phyloP scores from a whole-genome alignment of 2,797 vertebrate species.

The Lophius americanus region DNA sequence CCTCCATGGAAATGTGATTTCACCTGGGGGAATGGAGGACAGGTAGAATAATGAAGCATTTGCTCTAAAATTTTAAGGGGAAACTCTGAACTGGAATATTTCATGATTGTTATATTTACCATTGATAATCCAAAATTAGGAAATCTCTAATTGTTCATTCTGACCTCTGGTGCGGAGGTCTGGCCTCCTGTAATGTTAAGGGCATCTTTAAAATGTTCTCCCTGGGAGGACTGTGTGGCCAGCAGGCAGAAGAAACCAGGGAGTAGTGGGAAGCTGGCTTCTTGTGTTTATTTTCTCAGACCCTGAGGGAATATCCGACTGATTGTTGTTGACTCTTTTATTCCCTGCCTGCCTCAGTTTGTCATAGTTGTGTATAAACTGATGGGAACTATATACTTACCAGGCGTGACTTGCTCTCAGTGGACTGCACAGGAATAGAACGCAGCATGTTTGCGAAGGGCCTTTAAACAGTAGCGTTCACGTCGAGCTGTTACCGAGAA shows the following conservation, averaged over 20 bases:
- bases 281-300: slow-evolving; percentile 62
- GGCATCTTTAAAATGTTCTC: slow-evolving; percentile 78
- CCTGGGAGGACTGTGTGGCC: slow-evolving; percentile 61
- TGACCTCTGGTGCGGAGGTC: slow-evolving; percentile 55
- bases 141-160: slow-evolving; percentile 54
- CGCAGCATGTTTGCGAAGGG: slow-evolving; percentile 17
- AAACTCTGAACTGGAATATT: no score
- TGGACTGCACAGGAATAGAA: slow-evolving; percentile 53
- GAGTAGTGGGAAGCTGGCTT: slow-evolving; percentile 67
- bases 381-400: slow-evolving; percentile 63
- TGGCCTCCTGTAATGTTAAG: slow-evolving; percentile 62
- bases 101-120: no score
- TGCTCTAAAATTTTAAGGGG: no score
- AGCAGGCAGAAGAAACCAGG: slow-evolving; percentile 67
- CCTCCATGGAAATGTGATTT: no score
- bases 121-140: no score
- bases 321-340: slow-evolving; percentile 58
- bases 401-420: slow-evolving; percentile 63
- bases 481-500: slow-evolving; percentile 5
- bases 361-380: slow-evolving; percentile 58
- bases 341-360: slow-evolving; percentile 56
- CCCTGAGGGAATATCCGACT: slow-evolving; percentile 63
- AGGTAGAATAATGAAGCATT: no score
- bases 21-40: no score
- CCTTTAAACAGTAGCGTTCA: slow-evolving; percentile 33